Percentiles rank a stretch among this genome's conserved stretches.
Evolutionary conservation across 1,140 invertebrate genomes (phyloP).

Genomic region (Episyrphus balteatus): DNA sequence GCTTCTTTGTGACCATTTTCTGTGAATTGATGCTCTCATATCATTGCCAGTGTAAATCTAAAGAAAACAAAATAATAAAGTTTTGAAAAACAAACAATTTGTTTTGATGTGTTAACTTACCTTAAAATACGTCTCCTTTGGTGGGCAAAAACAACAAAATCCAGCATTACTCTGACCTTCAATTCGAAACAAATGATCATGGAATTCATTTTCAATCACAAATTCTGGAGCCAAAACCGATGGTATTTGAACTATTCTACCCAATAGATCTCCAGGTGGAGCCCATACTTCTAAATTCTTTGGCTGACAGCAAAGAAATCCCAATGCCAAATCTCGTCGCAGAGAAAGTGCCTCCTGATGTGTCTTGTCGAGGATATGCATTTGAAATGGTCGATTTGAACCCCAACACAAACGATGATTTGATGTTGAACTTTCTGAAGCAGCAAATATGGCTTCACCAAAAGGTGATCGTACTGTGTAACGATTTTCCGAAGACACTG

Average conservation of each 20-base stretch:
- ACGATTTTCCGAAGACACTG: constrained; percentile 46
- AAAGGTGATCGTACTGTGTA: constrained; percentile 49
- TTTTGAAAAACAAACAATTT: background rate
- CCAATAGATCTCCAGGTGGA: constrained; percentile 39
- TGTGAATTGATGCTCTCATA: constrained; percentile 38
- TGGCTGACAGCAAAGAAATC: constrained; percentile 25
- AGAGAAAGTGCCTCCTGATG: constrained; percentile 51
- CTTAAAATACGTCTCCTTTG: constrained; percentile 40
- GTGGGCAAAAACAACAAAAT: constrained; percentile 31
- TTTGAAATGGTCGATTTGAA: constrained; percentile 43
- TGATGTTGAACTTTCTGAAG: constrained; percentile 44
- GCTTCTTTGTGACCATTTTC: constrained; percentile 40
- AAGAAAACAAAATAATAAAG: constrained; percentile 1
- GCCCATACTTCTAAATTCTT: constrained; percentile 39
- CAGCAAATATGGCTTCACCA: constrained; percentile 50
- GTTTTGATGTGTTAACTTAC: constrained; percentile 15
- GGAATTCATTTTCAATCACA: constrained; percentile 31
- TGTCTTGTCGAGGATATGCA: constrained; percentile 51
- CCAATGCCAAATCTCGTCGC: constrained; percentile 41
- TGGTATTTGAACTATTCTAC: constrained; percentile 37
- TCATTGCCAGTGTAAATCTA: constrained; percentile 34
- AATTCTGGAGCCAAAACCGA: constrained; percentile 35
- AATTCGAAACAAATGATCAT: constrained; percentile 36
- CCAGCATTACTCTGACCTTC: constrained; percentile 35
- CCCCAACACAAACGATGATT: constrained; percentile 48